Base-by-base conservation (phyloP, 2,888 invertebrate species). In the Penaeus monodon region DNA sequence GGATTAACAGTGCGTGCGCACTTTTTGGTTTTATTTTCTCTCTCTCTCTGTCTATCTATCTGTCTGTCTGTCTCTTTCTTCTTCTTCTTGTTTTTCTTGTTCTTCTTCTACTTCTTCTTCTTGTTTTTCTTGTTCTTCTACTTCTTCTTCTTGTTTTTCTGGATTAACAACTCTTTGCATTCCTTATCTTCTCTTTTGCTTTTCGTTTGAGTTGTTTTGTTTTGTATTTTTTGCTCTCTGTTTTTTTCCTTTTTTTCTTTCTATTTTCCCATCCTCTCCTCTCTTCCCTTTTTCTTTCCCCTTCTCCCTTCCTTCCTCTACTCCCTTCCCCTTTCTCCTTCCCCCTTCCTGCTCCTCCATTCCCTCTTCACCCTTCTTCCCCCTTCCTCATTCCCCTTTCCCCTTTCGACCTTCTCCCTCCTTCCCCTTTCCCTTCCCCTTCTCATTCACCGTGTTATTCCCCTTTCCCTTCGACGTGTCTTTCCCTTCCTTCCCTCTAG, bases 1-100 rank as follows among this genome's bases (percentile, higher is more conserved):
- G 85, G 65, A 66, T 29, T 73, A 44, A 57, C 70, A 73, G n/a
- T 78, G 77, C 68, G 77, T 66, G 64, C 83, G 49, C 84, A 77
- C 84, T 65, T 27, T 44, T 44, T 44, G 6, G 8, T 2, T 6
- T 44, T 44, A 6, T 44, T 44, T 44, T 44, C 7, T 44, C 38
- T 44, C 7, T 44, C 7, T 38, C 38, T 44, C 29, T 33, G 68
- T 63, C 57, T 81, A 33, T 76, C 74, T 68, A n/a, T 77, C 66
- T 24, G 27, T 44, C 29, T 33, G 68, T 63, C 57, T 81, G 44
- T 76, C 74, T 68, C 78, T 68, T 77, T 66, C 33, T 14, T 63
- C n/a, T 27, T 14, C 49, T 29, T 73, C 20, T 20, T 20, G 3
- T 27, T 6, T 27, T 12, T 73, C 29, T 29, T 20, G 4, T 20